Base-by-base conservation (phyloP, 30 jellyfish, hydroid and myxozoan species). In the Hydra vulgaris region DNA sequence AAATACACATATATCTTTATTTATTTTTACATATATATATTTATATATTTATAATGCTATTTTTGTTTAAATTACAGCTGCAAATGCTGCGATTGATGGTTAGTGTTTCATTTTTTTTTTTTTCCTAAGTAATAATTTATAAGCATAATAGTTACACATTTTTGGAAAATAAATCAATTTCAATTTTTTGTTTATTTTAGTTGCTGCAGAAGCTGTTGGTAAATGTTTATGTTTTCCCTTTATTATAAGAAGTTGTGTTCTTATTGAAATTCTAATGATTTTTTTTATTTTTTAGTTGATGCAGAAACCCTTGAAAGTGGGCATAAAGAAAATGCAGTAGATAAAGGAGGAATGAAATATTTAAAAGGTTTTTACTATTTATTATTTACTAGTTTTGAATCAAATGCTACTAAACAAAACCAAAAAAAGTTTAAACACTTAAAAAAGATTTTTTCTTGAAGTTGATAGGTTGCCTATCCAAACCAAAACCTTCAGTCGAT, bases 11-110 rank as follows among this genome's bases (percentile, higher is more conserved):
- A n/a, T n/a, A n/a, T n/a, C n/a, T n/a, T n/a, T n/a, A n/a, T n/a
- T n/a, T n/a, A n/a, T n/a, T n/a, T n/a, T n/a, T n/a, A n/a, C n/a
- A n/a, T n/a, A n/a, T n/a, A n/a, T n/a, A n/a, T 40, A 40, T 40
- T 40, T 3, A 3, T 40, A 3, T 3, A 40, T 40, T 40, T 40
- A 3, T 5, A 40, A 40, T 3, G 61, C 18, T 53, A 25, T 7
- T 75, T 75, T 22, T 75, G 17, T 23, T 71, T 20, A 25, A 21
- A n/a, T 75, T 75, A 21, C 56, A 75, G 83, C 83, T 75, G 83
- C 83, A 66, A 75, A 75, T 75, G 83, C 83, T 23, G 83, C 83
- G 19, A 75, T 75, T 26, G 83, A 75, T 75, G 83, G 83, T 75
- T n/a, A 27, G 83, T 25, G 25, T 19, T 19, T 19, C 18, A 20